These are phyloP conservation scores for Limonius californicus DNA, from an alignment of 1,140 invertebrate species.

Conservation along the genomic window DNA sequence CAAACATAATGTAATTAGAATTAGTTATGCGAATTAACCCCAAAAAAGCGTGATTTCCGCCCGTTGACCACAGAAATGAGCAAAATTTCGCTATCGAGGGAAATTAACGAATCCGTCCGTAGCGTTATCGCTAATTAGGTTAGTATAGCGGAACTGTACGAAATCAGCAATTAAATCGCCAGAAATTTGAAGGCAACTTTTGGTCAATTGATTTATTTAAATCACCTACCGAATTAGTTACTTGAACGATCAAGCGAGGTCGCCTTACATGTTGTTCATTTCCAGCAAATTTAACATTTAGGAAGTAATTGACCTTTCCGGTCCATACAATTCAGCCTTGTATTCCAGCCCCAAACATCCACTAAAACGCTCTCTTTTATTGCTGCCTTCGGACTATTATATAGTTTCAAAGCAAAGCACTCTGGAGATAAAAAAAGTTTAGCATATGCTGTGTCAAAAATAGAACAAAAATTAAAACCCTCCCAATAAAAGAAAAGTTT, in stretches of 20 bases:
- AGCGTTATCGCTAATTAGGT: not conserved
- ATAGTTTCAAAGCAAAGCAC: no score
- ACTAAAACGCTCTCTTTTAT: no score
- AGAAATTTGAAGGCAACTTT: not conserved
- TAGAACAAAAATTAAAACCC: no score
- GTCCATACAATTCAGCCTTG: not conserved
- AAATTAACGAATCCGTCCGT: not conserved
- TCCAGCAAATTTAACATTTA: not conserved
- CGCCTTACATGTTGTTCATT: not conserved
- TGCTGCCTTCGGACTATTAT: no score
- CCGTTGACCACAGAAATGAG: not conserved
- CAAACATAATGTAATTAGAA: not conserved
- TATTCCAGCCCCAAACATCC: no score
- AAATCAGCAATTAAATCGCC: not conserved
- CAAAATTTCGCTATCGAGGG: not conserved
- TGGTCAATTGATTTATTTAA: not conserved
- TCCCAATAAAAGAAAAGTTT: no score
- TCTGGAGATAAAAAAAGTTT: no score
- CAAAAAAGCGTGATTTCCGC: not conserved
- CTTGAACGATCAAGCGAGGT: not conserved
- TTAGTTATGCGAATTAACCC: not conserved
- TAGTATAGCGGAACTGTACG: not conserved
- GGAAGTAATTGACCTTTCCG: not conserved
- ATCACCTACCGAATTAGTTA: not conserved
- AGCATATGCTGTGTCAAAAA: no score